Conservation (phyloP, 1,140 invertebrate species). For the Drosophila orosa region DNA sequence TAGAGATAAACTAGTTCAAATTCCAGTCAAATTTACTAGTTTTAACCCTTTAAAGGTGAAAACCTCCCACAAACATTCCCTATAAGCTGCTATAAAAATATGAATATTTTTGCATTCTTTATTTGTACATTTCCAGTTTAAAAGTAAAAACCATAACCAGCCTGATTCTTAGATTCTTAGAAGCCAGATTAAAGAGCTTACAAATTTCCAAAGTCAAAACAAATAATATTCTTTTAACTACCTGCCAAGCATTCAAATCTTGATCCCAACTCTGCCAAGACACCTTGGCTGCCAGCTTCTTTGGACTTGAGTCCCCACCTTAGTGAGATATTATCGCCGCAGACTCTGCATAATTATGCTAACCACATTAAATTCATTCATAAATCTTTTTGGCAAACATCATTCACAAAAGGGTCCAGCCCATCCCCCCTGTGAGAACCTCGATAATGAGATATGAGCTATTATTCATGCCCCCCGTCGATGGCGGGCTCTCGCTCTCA, state of each 20-base stretch:
- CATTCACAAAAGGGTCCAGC: slow-evolving; percentile 24
- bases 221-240: neutral
- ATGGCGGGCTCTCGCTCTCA: slow-evolving; percentile 54
- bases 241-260: neutral
- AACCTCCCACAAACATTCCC: neutral
- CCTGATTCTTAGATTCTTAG: neutral
- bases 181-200: neutral
- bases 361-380: slow-evolving; percentile 69
- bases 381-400: slow-evolving; percentile 65
- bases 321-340: slow-evolving; percentile 43
- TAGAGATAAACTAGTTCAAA: neutral
- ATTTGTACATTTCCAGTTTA: neutral
- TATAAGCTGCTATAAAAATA: neutral
- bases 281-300: slow-evolving; percentile 4
- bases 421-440: slow-evolving; percentile 30
- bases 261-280: slow-evolving; percentile 8
- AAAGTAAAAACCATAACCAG: neutral
- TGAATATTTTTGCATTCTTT: neutral
- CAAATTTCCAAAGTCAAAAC: neutral
- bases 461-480: slow-evolving; percentile 64
- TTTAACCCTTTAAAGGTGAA: neutral
- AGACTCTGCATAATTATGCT: slow-evolving; percentile 67
- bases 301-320: neutral
- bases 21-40: neutral
- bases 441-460: slow-evolving; percentile 51